These are phyloP conservation scores for Coilia nasus DNA, from an alignment of 2,797 vertebrate genomes.

Conservation along the genomic window DNA sequence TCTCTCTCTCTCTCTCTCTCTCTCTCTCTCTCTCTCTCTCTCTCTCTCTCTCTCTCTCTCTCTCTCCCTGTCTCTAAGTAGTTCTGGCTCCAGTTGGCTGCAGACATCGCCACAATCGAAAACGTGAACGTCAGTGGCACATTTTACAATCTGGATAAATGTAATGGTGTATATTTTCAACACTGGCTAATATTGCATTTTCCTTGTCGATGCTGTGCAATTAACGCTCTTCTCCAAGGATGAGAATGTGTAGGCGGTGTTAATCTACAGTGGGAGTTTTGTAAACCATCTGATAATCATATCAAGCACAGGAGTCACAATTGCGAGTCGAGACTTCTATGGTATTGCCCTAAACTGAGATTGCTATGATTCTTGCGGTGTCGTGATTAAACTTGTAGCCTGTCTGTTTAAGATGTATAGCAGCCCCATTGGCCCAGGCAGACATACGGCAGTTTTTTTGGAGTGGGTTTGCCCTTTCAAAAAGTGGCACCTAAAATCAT, in stretches of 20 bases:
- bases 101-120: slow-evolving; percentile 1
- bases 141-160: slow-evolving; percentile 8
- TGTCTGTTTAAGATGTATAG: neutral
- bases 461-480: neutral
- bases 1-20: neutral
- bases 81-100: slow-evolving; percentile 26
- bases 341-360: neutral
- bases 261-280: neutral
- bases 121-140: neutral
- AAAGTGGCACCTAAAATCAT: neutral
- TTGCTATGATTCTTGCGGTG: neutral
- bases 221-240: neutral
- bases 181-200: neutral
- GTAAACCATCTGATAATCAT: neutral
- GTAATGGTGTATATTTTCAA: neutral
- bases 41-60: neutral
- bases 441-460: neutral
- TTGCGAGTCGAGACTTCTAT: neutral
- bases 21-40: neutral
- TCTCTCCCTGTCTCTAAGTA: neutral
- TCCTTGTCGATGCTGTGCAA: neutral
- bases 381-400: neutral
- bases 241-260: neutral
- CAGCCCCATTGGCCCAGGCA: neutral
- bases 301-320: neutral